These are phyloP conservation scores for Tinea pellionella DNA, from an alignment of 2,888 invertebrate species.

Conservation along the genomic window DNA sequence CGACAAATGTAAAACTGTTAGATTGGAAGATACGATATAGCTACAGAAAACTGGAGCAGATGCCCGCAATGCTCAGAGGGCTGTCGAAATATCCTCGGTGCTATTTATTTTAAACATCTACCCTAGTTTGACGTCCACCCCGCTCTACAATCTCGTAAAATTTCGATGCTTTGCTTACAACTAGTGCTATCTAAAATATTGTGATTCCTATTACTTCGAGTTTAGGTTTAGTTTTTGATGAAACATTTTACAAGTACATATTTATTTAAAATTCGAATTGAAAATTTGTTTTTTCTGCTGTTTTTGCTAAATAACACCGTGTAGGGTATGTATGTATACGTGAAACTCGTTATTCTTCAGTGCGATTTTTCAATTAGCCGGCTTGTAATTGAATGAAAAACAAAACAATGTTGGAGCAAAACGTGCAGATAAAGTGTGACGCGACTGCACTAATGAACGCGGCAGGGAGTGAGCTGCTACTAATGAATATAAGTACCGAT, in stretches of 20 bases:
- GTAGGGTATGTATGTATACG: neutral
- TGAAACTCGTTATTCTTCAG: conserved; percentile 14
- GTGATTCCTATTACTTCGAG: neutral
- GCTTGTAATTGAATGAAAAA: conserved; percentile 42
- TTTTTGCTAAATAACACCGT: neutral
- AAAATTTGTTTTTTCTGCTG: neutral
- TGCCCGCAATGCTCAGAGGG: conserved; percentile 19
- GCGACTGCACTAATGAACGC: conserved; percentile 48
- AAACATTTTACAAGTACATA: too few species aligned
- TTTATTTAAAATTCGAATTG: neutral
- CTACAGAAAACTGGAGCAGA: conserved; percentile 22
- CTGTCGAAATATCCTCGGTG: conserved; percentile 25
- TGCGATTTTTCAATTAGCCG: conserved; percentile 37
- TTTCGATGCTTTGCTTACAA: neutral
- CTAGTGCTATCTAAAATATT: neutral
- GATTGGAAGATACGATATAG: conserved; percentile 28
- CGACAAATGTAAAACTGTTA: conserved; percentile 44
- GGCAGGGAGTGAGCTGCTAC: conserved; percentile 26
- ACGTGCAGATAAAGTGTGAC: conserved; percentile 35
- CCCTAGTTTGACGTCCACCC: conserved; percentile 6
- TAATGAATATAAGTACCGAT: conserved; percentile 42
- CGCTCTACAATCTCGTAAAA: conserved; percentile 1
- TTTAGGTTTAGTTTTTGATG: too few species aligned
- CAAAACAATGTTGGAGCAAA: conserved; percentile 32
- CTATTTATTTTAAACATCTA: conserved; percentile 11